Percentiles rank a stretch among this genome's conserved stretches.
phyloP scores from a whole-genome alignment of 2,888 invertebrate species.

The Hyles lineata region DNA sequence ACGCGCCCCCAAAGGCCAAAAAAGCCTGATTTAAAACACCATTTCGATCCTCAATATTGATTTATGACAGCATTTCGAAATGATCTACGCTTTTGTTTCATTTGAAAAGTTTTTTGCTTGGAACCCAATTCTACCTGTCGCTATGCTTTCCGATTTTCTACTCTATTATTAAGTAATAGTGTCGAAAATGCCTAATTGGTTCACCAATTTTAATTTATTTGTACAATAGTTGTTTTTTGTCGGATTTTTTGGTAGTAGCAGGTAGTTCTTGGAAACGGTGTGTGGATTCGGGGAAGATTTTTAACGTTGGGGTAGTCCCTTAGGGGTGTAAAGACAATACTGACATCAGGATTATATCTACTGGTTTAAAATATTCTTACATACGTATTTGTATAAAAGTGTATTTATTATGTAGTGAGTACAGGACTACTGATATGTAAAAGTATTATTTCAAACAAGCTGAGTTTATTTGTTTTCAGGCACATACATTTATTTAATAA shows the following conservation, averaged over 20 bases:
- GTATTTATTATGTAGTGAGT: too few species aligned
- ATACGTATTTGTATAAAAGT: too few species aligned
- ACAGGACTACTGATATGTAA: too few species aligned
- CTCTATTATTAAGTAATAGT: background rate
- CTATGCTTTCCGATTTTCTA: background rate
- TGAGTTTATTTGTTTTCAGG: too few species aligned
- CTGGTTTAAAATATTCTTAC: background rate
- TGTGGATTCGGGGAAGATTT: conserved; percentile 64
- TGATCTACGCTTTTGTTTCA: conserved; percentile 58
- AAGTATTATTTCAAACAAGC: too few species aligned
- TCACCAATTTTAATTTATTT: conserved; percentile 7
- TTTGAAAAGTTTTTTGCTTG: conserved; percentile 42
- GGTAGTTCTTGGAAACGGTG: conserved; percentile 66
- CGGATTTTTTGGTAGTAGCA: conserved; percentile 44
- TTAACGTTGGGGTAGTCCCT: conserved; percentile 48
- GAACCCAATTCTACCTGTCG: conserved; percentile 3
- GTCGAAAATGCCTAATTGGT: background rate
- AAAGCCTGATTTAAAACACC: conserved; percentile 44
- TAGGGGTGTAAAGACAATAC: conserved; percentile 31
- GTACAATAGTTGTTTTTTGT: conserved; percentile 24
- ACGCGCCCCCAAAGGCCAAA: conserved; percentile 36
- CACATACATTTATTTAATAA: too few species aligned
- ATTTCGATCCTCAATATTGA: conserved; percentile 57
- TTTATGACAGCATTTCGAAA: conserved; percentile 56
- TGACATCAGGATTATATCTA: background rate